Base-by-base conservation (phyloP, 2,113 vertebrate genomes). In the Gavialis gangeticus region DNA sequence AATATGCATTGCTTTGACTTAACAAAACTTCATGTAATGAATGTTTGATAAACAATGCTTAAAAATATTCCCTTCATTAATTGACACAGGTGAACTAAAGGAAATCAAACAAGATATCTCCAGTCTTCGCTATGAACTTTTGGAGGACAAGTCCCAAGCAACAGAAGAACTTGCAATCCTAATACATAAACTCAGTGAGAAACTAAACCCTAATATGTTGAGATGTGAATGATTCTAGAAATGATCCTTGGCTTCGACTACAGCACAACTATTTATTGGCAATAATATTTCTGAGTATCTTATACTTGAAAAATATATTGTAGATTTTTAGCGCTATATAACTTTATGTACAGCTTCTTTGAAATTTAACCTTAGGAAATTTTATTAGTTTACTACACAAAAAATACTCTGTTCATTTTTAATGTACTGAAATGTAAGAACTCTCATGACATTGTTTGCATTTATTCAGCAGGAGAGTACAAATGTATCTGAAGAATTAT, bases 101-200 rank as follows among this genome's bases (percentile, higher is more conserved):
- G 99, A 99, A 98, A 99, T 99, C 95, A 99, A 99, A 89, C 99
- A 99, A 96, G 99, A 99, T 88, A 99, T 99, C 91, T 99, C 99
- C 91, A 99, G 99, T 91, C 98, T 99, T 91, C 98, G 99, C 60
- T 99, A 99, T 2, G 99, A 99, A 94, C 98, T 99, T 75, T 77
- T 99, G 93, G 99, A 99, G 90, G 99, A 99, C 91, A 99, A 99
- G 81, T 99, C 98, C 85, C 98, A 99, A 96, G 98, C 98, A 5
- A 99, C 98, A 8, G 98, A 99, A 89, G 99, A 99, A 85, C 93
- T 99, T 58, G 98, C 98, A 16, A 79, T 98, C 81, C 97, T 99
- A 62, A 99, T 99, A 92, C 99, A 99, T 88, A 99, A 99, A 97
- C 98, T 99, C 96, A 98, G 98, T 83, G 98, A 98, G 93, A 99